Evolutionary conservation across 2,797 vertebrate species (phyloP).

Genomic region (Myotis daubentonii): DNA sequence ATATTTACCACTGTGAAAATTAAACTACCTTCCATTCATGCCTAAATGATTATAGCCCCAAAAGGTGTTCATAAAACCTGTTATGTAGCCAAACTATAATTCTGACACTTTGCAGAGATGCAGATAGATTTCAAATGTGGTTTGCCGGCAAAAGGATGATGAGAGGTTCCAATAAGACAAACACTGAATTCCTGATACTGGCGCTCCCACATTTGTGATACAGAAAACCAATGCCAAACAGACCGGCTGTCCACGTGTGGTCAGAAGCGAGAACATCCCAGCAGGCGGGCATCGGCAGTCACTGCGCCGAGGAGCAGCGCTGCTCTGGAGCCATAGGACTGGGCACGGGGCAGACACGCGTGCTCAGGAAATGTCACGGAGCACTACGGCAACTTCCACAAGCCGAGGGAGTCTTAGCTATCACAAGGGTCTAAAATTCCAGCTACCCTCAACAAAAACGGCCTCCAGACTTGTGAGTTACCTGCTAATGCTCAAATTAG

Average conservation of each 20-base stretch:
- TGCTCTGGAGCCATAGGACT: background rate
- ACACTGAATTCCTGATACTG: background rate
- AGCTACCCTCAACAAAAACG: background rate
- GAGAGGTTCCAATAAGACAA: background rate
- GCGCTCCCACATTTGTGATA: background rate
- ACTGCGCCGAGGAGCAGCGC: background rate
- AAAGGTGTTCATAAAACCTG: constrained; percentile 19
- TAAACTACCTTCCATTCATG: constrained; percentile 37
- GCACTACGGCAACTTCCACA: background rate
- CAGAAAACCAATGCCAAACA: background rate
- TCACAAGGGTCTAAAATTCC: background rate
- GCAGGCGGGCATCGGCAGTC: background rate
- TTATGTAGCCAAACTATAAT: background rate
- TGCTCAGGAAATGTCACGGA: accelerated
- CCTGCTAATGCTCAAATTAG: background rate
- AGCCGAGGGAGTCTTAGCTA: background rate
- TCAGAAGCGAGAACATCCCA: background rate
- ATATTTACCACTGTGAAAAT: constrained; percentile 42
- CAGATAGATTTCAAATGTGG: background rate
- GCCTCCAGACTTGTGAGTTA: background rate
- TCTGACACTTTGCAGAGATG: constrained; percentile 43
- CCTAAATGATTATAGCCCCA: background rate
- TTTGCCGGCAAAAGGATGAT: background rate
- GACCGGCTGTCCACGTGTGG: accelerated
- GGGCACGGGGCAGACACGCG: background rate